Percentiles rank a stretch among this genome's conserved stretches.
Conservation (phyloP, 2,113 vertebrate species). For the Plecotus auritus region DNA sequence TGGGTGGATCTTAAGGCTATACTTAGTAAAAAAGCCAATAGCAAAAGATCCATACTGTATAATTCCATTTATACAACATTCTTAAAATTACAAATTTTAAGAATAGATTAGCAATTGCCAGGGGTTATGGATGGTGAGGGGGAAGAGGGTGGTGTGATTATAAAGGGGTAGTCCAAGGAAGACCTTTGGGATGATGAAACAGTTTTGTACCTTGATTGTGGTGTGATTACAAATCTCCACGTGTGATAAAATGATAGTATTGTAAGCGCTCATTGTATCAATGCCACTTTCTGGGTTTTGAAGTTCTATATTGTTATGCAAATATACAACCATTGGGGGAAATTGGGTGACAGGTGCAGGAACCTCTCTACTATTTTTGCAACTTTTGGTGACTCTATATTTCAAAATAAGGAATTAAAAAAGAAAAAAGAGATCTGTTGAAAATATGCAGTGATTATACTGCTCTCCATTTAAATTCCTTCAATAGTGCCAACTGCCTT, state of each 20-base stretch:
- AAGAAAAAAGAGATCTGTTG: background rate
- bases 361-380: background rate
- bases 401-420: background rate
- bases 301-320: background rate
- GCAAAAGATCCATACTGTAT: background rate
- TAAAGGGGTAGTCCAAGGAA: background rate
- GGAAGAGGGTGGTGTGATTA: background rate
- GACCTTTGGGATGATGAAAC: background rate
- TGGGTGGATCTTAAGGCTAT: background rate
- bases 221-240: background rate
- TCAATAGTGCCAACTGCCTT: background rate
- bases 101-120: background rate
- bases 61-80: background rate
- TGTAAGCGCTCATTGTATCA: background rate
- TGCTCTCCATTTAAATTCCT: background rate
- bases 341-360: background rate
- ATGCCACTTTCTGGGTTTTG: background rate
- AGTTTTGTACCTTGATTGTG: background rate
- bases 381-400: background rate
- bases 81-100: background rate
- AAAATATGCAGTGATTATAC: background rate
- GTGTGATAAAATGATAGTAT: background rate
- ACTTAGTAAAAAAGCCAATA: background rate
- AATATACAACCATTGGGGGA: background rate
- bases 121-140: background rate